Percentiles rank a stretch among this genome's conserved stretches.
Conservation (phyloP, 2,797 vertebrate species). For the Leuciscus waleckii region DNA sequence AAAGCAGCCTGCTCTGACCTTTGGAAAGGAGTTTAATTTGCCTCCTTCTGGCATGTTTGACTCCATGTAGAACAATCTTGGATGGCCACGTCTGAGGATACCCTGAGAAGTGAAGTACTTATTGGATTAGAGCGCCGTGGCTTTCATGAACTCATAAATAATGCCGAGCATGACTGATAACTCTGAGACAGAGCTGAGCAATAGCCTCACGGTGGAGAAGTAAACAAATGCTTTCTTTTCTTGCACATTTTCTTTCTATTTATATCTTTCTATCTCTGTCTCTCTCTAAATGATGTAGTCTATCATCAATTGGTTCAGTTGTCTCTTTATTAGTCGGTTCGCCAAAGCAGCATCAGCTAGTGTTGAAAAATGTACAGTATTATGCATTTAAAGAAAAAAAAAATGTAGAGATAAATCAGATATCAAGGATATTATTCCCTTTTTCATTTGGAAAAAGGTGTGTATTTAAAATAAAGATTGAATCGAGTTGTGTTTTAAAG, state of each 20-base stretch:
- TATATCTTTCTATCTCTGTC: constrained; percentile 14
- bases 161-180: constrained; percentile 52
- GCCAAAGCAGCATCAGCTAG: constrained; percentile 30
- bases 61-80: constrained; percentile 60
- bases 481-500: not conserved
- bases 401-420: not conserved
- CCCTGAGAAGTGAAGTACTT: constrained; percentile 52
- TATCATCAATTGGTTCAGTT: constrained; percentile 41
- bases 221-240: constrained; percentile 40
- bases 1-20: constrained; percentile 63
- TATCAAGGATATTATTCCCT: not conserved
- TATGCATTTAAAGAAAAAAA: not conserved
- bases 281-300: constrained; percentile 44
- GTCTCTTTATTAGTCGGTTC: constrained; percentile 37
- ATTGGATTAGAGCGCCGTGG: constrained; percentile 63
- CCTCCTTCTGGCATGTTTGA: constrained; percentile 59
- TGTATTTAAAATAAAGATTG: not conserved
- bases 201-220: constrained; percentile 52
- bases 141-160: constrained; percentile 63
- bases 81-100: constrained; percentile 48
- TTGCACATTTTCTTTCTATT: constrained; percentile 8
- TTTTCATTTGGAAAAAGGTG: not conserved
- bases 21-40: constrained; percentile 64
- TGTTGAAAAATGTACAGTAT: constrained; percentile 24
- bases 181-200: constrained; percentile 53